phyloP scores from a whole-genome alignment of 2,113 vertebrate genomes.

The Gadus macrocephalus region DNA sequence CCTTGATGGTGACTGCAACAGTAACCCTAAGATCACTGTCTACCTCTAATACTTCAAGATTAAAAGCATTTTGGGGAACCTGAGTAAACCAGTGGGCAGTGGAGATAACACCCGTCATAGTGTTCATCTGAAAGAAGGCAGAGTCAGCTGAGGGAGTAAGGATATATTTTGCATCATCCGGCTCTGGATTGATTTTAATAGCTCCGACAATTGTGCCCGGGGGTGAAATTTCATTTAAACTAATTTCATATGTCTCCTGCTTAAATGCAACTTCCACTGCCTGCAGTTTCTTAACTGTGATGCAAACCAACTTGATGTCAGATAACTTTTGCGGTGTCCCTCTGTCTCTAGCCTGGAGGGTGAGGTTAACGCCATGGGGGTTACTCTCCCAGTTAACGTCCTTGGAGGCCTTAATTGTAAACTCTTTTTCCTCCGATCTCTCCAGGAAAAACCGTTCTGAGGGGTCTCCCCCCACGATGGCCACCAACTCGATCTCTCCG shows the following conservation, averaged over 20 bases:
- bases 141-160: slow-evolving; percentile 78
- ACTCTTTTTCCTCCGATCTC: slow-evolving; percentile 75
- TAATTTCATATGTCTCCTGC: slow-evolving; percentile 79
- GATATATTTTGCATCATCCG: slow-evolving; percentile 81
- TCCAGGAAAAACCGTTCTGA: slow-evolving; percentile 80
- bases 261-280: slow-evolving; percentile 76
- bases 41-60: slow-evolving; percentile 78
- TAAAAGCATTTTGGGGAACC: slow-evolving; percentile 78
- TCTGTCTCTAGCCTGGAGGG: slow-evolving; percentile 89
- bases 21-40: slow-evolving; percentile 76
- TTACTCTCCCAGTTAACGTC: slow-evolving; percentile 80
- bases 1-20: slow-evolving; percentile 80
- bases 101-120: slow-evolving; percentile 85
- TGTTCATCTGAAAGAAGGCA: slow-evolving; percentile 84
- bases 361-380: slow-evolving; percentile 85
- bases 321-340: slow-evolving; percentile 89
- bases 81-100: slow-evolving; percentile 80
- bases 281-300: slow-evolving; percentile 71
- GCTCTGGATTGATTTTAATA: slow-evolving; percentile 81
- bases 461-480: slow-evolving; percentile 84
- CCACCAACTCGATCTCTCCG: slow-evolving; percentile 88
- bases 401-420: slow-evolving; percentile 77
- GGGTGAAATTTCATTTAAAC: slow-evolving; percentile 89
- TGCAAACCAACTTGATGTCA: slow-evolving; percentile 71
- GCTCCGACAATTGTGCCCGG: slow-evolving; percentile 82